phyloP scores from a whole-genome alignment of 2,888 invertebrate species.

The Copidosoma aretas region DNA sequence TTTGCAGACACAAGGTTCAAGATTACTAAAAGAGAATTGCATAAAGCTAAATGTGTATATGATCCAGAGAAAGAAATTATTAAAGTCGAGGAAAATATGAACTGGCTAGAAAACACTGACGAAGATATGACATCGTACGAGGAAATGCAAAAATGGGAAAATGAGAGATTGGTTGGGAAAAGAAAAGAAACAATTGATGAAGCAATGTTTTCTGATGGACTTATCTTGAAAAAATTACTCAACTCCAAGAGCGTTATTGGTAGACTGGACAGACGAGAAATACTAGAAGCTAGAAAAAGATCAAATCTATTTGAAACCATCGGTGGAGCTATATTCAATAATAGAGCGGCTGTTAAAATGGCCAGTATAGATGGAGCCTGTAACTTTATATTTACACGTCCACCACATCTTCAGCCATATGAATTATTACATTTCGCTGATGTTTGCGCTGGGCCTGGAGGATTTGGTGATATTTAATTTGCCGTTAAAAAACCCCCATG shows the following conservation, averaged over 20 bases:
- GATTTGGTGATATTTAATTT: slow-evolving; percentile 95
- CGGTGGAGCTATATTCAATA: slow-evolving; percentile 86
- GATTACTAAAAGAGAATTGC: too few species aligned
- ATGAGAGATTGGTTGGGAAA: slow-evolving; percentile 22
- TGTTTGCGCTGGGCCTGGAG: slow-evolving; percentile 97
- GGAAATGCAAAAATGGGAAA: slow-evolving; percentile 51
- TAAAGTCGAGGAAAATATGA: slow-evolving; percentile 61
- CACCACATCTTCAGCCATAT: slow-evolving; percentile 58
- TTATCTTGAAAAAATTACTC: slow-evolving; percentile 74
- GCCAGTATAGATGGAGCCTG: slow-evolving; percentile 94
- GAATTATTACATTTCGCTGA: slow-evolving; percentile 90
- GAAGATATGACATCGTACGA: slow-evolving; percentile 56
- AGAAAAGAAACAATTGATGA: slow-evolving; percentile 72
- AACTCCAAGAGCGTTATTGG: slow-evolving; percentile 86
- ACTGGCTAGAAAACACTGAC: slow-evolving; percentile 57
- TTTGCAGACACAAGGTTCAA: too few species aligned
- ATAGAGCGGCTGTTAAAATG: slow-evolving; percentile 96
- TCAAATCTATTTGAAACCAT: slow-evolving; percentile 96
- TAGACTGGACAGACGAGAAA: slow-evolving; percentile 76
- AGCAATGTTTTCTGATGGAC: slow-evolving; percentile 76
- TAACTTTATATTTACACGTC: slow-evolving; percentile 88
- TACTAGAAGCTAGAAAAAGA: slow-evolving; percentile 80
- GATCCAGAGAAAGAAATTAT: slow-evolving; percentile 67
- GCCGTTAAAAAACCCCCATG: slow-evolving; percentile 75
- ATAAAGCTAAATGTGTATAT: slow-evolving; percentile 67